phyloP scores from a whole-genome alignment of 2,113 vertebrate species.

The Numida meleagris region DNA sequence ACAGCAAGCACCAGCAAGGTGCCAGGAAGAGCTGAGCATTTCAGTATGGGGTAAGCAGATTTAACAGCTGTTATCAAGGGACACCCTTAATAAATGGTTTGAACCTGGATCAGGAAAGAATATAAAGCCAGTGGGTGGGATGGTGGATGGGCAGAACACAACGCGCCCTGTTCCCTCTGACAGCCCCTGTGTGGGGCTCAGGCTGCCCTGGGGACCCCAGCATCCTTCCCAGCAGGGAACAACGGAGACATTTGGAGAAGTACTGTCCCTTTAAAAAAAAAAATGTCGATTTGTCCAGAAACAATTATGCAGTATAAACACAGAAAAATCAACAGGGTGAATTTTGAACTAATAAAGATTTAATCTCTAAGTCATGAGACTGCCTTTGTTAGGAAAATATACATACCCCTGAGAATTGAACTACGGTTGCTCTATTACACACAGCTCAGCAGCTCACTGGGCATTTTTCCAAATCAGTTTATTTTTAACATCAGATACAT shows the following conservation, averaged over 20 bases:
- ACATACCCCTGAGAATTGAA: conserved; percentile 23
- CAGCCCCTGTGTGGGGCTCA: not conserved
- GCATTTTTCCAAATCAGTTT: conserved; percentile 48
- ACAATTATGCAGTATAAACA: conserved; percentile 13
- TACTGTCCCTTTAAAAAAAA: not conserved
- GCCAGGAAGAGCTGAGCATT: not conserved
- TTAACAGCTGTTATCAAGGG: not conserved
- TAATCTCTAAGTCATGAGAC: conserved; percentile 56
- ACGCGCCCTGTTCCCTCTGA: not conserved
- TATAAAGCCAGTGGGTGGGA: not conserved
- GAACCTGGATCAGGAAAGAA: not conserved
- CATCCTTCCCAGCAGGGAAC: not conserved
- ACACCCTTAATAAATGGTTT: not conserved
- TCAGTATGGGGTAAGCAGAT: not conserved
- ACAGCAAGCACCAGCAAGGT: not conserved
- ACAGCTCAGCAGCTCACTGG: conserved; percentile 5
- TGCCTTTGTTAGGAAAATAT: conserved; percentile 38
- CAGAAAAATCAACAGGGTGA: conserved; percentile 40
- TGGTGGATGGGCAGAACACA: not conserved
- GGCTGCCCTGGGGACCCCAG: not conserved
- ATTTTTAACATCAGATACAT: conserved; percentile 60
- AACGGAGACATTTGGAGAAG: fast-evolving
- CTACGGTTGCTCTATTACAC: not conserved
- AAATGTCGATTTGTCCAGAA: not conserved
- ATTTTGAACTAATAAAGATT: conserved; percentile 30